Conservation (phyloP, 2,888 invertebrate species). For the Drosophila borborema region DNA sequence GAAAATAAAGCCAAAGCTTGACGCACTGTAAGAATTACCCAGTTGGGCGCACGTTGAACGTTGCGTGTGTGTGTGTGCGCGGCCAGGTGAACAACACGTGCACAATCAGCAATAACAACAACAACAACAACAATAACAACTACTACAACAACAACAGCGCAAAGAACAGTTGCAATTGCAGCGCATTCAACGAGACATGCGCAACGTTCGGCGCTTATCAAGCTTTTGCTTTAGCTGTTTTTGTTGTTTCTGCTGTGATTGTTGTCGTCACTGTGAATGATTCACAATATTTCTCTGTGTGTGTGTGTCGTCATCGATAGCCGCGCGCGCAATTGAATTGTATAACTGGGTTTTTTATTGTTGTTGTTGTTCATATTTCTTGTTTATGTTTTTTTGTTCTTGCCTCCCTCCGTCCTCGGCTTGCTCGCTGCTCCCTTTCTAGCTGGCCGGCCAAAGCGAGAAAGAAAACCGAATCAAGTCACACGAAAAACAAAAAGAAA, state of each 20-base stretch:
- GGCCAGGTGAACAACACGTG: neutral
- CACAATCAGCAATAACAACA: neutral
- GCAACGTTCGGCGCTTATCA: neutral
- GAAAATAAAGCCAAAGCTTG: neutral
- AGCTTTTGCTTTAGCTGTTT: neutral
- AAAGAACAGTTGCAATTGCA: neutral
- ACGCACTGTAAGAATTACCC: neutral
- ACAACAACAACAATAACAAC: neutral
- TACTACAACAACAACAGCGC: neutral
- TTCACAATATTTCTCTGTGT: conserved; percentile 36
- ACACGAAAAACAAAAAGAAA: neutral
- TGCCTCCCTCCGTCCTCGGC: neutral
- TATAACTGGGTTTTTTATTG: conserved; percentile 45
- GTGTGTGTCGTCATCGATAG: conserved; percentile 63
- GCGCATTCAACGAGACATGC: neutral
- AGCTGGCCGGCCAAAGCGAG: conserved; percentile 1
- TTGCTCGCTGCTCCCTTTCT: neutral
- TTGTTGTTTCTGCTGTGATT: neutral
- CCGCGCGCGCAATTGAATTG: conserved; percentile 27
- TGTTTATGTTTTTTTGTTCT: neutral
- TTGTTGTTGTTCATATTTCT: conserved; percentile 5
- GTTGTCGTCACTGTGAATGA: conserved; percentile 38
- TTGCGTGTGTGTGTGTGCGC: neutral
- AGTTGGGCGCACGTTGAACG: conserved; percentile 1
- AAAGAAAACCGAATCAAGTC: neutral